These are phyloP conservation scores for Meteorus cinctellus DNA, from an alignment of 2,888 invertebrate species.

Conservation along the genomic window DNA sequence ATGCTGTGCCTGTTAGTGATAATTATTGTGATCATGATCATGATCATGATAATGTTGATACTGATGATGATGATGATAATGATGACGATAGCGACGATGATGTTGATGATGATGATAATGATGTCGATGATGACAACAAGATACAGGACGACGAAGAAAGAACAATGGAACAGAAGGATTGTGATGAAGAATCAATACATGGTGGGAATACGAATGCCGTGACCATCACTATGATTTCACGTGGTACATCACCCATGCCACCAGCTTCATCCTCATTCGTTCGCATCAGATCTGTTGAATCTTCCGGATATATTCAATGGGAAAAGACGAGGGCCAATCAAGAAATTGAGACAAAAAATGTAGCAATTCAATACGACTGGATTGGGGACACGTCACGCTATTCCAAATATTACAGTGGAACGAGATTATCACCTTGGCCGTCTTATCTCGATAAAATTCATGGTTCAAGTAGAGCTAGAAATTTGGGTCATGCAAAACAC, in stretches of 20 bases:
- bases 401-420: constrained; percentile 77
- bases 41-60: constrained; percentile 17
- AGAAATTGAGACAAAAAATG: constrained; percentile 78
- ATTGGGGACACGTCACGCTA: constrained; percentile 80
- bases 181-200: constrained; percentile 46
- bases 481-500: constrained; percentile 63
- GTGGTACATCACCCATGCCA: constrained; percentile 87
- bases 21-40: constrained; percentile 27
- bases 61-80: background rate
- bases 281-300: constrained; percentile 81
- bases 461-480: constrained; percentile 58
- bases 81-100: background rate
- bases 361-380: constrained; percentile 84
- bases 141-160: constrained; percentile 31
- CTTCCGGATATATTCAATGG: constrained; percentile 83
- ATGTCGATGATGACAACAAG: constrained; percentile 34
- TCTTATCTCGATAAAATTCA: constrained; percentile 75
- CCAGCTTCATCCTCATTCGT: constrained; percentile 78
- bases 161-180: constrained; percentile 43
- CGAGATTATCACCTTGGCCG: constrained; percentile 79
- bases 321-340: constrained; percentile 77
- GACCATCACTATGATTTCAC: constrained; percentile 80
- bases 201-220: constrained; percentile 56
- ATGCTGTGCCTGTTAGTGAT: background rate
- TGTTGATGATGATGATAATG: constrained; percentile 32